Percentiles rank a stretch among this genome's conserved stretches.
These are phyloP conservation scores for Lagopus muta DNA, from an alignment of 2,113 vertebrate genomes.

Conservation along the genomic window DNA sequence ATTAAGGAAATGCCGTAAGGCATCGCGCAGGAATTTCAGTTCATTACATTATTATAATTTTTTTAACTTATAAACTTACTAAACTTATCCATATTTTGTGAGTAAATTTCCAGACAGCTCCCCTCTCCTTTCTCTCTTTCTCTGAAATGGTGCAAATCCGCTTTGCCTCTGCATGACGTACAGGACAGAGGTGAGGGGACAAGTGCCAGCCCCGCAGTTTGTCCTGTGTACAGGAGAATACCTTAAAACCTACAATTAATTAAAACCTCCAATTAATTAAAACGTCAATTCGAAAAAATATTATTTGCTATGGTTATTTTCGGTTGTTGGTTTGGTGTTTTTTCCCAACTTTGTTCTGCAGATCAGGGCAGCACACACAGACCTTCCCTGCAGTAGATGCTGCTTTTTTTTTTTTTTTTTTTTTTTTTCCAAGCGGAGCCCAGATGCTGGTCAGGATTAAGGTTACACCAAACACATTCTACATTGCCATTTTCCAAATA, in stretches of 20 bases:
- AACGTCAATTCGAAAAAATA: background rate
- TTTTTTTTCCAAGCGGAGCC: conserved; percentile 58
- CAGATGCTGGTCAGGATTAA: conserved; percentile 76
- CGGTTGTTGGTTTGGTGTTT: background rate
- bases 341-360: conserved; percentile 14
- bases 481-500: conserved; percentile 78
- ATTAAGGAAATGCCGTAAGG: background rate
- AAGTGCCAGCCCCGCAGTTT: background rate
- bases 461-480: conserved; percentile 78
- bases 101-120: background rate
- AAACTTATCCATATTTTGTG: conserved; percentile 5
- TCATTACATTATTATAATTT: background rate
- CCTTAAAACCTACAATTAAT: background rate
- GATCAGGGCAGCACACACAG: conserved; percentile 35
- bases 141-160: background rate
- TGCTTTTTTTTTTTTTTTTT: background rate
- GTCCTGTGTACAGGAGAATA: background rate
- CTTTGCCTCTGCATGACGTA: background rate
- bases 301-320: background rate
- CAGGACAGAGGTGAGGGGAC: background rate
- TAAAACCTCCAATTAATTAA: background rate
- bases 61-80: no score
- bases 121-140: background rate
- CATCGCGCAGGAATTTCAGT: background rate
- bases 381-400: conserved; percentile 48